Evolutionary conservation across 2,797 vertebrate genomes (phyloP), one percentile per base, ranked within the genome.

Genomic region (Bradypodion pumilum): DNA sequence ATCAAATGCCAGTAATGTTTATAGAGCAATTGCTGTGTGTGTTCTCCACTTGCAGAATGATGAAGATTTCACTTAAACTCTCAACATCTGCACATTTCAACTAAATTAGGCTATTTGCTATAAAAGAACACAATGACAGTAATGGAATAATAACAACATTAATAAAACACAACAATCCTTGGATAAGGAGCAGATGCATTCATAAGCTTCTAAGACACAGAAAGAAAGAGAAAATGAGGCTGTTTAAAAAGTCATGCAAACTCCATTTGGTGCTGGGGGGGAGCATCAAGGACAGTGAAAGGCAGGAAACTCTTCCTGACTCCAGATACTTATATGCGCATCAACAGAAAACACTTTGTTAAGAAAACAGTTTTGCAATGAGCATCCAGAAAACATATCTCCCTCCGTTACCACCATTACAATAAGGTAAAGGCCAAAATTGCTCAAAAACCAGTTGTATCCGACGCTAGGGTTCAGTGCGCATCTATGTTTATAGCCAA

Each of bases 71-170:
- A 94, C 91, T 93, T 94, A 92, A 93, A 94, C 91, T 90, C 91
- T 87, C 90, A 85, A 90, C 93, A 94, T 94, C 92, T 93, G 91
- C 91, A 92, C 93, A 91, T 94, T 89, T 94, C 92, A 93, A 91
- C 92, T 94, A 94, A 93, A 94, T 93, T 92, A 92, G 91, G 92
- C 93, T 91, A 92, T 93, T 94, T 90, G 91, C 93, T 94, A 93
- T 93, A 93, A 94, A 94, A 93, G 88, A 92, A 90, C 91, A 91
- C 94, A 93, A 92, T 93, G 93, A 93, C 94, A 93, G 94, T 93
- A 94, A 94, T 93, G 93, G 94, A 94, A 93, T 92, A 94, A 94
- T 93, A 94, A 93, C 93, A 93, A 92, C 92, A 92, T 94, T 94
- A 94, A 94, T 94, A 94, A 94, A 94, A 93, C 91, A 94, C 92